Percentiles rank a stretch among this genome's conserved stretches.
Evolutionary conservation across 2,888 invertebrate genomes (phyloP).

Genomic region (Cerceris ruficornis): DNA sequence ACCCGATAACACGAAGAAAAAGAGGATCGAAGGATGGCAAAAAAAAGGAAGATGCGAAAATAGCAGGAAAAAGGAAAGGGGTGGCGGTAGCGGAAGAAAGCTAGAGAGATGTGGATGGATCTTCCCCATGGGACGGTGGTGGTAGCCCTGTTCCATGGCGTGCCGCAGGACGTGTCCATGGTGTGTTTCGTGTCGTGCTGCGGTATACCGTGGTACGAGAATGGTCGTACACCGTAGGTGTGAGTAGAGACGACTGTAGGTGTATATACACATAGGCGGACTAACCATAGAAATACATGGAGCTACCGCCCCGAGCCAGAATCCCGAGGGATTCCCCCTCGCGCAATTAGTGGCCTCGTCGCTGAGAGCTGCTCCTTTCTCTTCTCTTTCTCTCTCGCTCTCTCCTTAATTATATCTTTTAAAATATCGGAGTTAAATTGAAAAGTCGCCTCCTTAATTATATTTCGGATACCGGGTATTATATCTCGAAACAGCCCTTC

Average conservation of each 20-base stretch:
- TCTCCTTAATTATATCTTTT: conserved; percentile 78
- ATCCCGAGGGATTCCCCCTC: conserved; percentile 58
- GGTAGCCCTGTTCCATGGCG: conserved; percentile 65
- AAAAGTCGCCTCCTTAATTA: conserved; percentile 77
- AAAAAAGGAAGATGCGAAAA: not conserved
- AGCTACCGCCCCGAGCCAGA: conserved; percentile 23
- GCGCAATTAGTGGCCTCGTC: conserved; percentile 73
- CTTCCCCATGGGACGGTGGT: conserved; percentile 58
- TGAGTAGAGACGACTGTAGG: conserved; percentile 22
- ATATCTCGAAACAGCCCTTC: conserved; percentile 51
- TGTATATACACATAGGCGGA: conserved; percentile 14
- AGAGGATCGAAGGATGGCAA: conserved; percentile 27
- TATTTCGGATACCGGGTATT: conserved; percentile 73
- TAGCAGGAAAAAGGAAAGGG: conserved; percentile 12
- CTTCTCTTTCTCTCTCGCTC: conserved; percentile 41
- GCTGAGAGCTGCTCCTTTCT: conserved; percentile 49
- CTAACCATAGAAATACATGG: conserved; percentile 54
- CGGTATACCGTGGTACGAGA: conserved; percentile 59
- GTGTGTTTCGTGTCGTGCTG: conserved; percentile 69
- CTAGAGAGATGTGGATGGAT: conserved; percentile 62
- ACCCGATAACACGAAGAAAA: conserved; percentile 50
- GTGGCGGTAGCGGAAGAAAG: conserved; percentile 1
- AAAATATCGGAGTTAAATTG: conserved; percentile 79
- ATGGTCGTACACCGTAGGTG: conserved; percentile 31
- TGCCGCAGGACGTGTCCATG: conserved; percentile 69